phyloP scores from a whole-genome alignment of 37 sponge, comb jelly and placozoan genomes.

The Haliclona indistincta region DNA sequence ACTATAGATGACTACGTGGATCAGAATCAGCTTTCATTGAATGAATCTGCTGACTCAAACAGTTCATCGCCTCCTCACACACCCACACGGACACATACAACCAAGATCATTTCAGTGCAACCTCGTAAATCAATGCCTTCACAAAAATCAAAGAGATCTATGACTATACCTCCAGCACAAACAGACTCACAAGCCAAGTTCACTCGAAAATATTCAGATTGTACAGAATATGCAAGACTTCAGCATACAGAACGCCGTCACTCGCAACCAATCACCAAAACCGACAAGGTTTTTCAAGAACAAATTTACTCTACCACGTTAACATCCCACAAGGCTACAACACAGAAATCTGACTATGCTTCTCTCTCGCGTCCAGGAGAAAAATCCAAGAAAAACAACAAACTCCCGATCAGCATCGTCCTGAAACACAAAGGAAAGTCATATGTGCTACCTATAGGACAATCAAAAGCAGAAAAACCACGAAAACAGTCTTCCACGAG shows the following conservation, averaged over 20 bases:
- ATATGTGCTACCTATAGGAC: slow-evolving; percentile 33
- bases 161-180: not conserved
- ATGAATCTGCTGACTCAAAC: not conserved
- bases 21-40: slow-evolving; percentile 1
- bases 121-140: too few relatives aligned
- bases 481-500: not conserved
- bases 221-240: slow-evolving; percentile 4
- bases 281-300: too few relatives aligned
- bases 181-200: not conserved
- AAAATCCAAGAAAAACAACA: not conserved
- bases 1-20: slow-evolving; percentile 47
- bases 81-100: not conserved
- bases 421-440: slow-evolving; percentile 57
- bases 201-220: not conserved
- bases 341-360: not conserved
- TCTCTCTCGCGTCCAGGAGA: not conserved
- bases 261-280: not conserved
- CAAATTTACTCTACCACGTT: not conserved
- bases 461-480: slow-evolving; percentile 8
- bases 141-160: not conserved
- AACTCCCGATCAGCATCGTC: slow-evolving; percentile 6
- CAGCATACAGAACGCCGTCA: not conserved
- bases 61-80: not conserved
- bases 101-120: too few relatives aligned
- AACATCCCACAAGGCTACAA: not conserved